These are phyloP conservation scores for Pseudoips prasinana DNA, from an alignment of 2,888 invertebrate genomes.

Conservation along the genomic window DNA sequence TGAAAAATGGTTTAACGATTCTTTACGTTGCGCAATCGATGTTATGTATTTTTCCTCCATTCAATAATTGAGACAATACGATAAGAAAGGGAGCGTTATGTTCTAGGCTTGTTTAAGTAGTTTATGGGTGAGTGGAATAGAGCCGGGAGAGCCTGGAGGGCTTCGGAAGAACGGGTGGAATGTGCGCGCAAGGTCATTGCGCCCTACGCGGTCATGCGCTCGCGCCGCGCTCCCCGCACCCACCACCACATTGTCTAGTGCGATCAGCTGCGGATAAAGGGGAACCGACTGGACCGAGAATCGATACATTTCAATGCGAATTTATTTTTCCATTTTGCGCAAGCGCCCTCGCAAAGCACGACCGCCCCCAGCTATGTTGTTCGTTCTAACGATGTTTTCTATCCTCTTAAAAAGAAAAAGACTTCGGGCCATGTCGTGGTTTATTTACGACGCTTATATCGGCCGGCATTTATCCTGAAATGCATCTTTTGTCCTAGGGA, in stretches of 20 bases:
- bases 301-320: slow-evolving; percentile 74
- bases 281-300: slow-evolving; percentile 63
- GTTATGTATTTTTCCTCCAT: slow-evolving; percentile 33
- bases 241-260: slow-evolving; percentile 67
- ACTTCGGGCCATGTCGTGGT: slow-evolving; percentile 47
- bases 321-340: slow-evolving; percentile 63
- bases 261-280: slow-evolving; percentile 77
- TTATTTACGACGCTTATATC: slow-evolving; percentile 65
- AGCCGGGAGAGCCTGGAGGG: slow-evolving; percentile 54
- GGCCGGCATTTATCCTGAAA: slow-evolving; percentile 54
- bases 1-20: slow-evolving; percentile 19
- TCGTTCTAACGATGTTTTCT: slow-evolving; percentile 70
- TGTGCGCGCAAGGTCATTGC: slow-evolving; percentile 81
- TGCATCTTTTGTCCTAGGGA: slow-evolving; percentile 45
- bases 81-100: slow-evolving; percentile 33
- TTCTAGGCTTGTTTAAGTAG: slow-evolving; percentile 35
- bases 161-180: slow-evolving; percentile 69
- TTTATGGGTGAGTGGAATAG: slow-evolving; percentile 58
- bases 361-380: slow-evolving; percentile 65
- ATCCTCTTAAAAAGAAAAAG: slow-evolving; percentile 56
- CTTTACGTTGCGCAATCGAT: slow-evolving; percentile 13
- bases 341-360: slow-evolving; percentile 48
- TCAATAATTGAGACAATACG: slow-evolving; percentile 38
- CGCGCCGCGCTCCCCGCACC: slow-evolving; percentile 49
- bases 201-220: slow-evolving; percentile 81